A percentile compares a stretch with the other conserved stretches of the same genome.
phyloP scores from a whole-genome alignment of 2,113 vertebrate genomes.

The Asarcornis scutulata region DNA sequence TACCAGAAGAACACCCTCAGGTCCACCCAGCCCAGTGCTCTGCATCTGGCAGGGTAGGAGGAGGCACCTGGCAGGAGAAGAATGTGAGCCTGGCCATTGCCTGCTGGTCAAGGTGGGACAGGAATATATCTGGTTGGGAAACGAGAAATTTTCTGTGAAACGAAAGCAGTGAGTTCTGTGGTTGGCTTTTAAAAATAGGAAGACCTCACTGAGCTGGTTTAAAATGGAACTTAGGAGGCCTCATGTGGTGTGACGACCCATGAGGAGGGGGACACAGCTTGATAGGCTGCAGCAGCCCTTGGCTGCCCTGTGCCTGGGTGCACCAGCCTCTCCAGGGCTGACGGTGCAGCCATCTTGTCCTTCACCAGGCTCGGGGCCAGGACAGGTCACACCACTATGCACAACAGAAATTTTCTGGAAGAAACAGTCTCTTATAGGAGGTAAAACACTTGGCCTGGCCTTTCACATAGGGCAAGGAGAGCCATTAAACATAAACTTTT shows the following conservation, averaged over 20 bases:
- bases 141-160: neutral
- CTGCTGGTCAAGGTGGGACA: accelerated
- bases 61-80: neutral
- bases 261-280: neutral
- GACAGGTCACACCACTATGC: neutral
- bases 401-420: neutral
- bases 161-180: neutral
- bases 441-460: neutral
- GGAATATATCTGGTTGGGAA: neutral
- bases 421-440: neutral
- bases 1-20: neutral
- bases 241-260: neutral
- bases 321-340: neutral
- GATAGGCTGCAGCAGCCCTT: neutral
- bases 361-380: neutral
- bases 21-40: neutral
- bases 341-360: neutral
- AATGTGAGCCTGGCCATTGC: neutral
- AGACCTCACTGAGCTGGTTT: neutral
- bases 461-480: neutral
- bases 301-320: accelerated
- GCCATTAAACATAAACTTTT: neutral
- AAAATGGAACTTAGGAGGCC: neutral
- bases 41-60: neutral
- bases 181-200: neutral